Base-by-base conservation (phyloP, 2,113 vertebrate genomes). In the Pangasianodon gigas region DNA sequence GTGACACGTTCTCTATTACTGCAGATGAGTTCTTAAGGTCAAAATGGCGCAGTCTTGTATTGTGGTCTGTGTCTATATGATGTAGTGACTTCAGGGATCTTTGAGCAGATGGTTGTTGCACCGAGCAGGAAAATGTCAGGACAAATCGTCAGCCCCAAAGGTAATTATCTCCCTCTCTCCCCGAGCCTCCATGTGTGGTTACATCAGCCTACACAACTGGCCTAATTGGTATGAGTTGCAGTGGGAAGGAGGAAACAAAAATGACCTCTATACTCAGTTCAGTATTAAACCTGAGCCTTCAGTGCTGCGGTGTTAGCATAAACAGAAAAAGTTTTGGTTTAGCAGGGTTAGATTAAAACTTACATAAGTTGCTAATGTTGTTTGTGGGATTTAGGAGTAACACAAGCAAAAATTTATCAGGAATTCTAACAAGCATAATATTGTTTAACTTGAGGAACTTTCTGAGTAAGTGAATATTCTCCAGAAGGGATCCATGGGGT, bases 41-140 rank as follows among this genome's bases (percentile, higher is more conserved):
- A 94, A 92, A 92, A 85, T 92, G 93, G 94, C 91, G 90, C 6
- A 84, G 87, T 93, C 93, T 93, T 92, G 93, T 94, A 93, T 93
- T 90, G 77, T 94, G 95, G 95, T 95, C 94, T 95, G 95, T 89
- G 92, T 85, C 93, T 84, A 90, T 60, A 90, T 93, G 75, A 91
- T 94, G 92, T 92, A 24, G 91, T 94, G 93, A 93, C 95, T 94
- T 94, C 92, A 94, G 95, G 93, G 95, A 96, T 94, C 94, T 94
- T 94, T 94, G 94, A 95, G 93, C 95, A 96, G 96, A 96, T 96
- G 95, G 95, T 94, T 94, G 80, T 94, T 93, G 94, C 89, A 92
- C 93, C 93, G 92, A 92, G 92, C 92, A 83, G 86, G 94, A 95
- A 96, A 96, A 96, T 96, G 95, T 96, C 96, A 95, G 94, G 94